Conservation (phyloP, 1,140 invertebrate species). For the Nasonia vitripennis region DNA sequence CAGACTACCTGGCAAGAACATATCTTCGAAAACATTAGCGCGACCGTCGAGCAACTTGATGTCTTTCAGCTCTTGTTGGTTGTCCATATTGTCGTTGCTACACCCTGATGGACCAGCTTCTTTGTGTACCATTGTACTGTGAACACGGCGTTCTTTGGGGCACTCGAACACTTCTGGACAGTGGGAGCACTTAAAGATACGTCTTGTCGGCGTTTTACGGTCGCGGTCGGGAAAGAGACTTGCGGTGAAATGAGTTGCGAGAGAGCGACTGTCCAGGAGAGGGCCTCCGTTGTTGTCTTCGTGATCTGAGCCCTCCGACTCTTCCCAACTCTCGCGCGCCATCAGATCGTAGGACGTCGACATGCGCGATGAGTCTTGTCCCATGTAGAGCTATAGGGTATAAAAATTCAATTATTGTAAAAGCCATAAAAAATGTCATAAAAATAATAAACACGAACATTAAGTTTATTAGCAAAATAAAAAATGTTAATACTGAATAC, state of each 20-base stretch:
- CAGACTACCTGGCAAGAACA: slow-evolving; percentile 68
- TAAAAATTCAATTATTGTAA: background rate
- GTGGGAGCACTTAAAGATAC: slow-evolving; percentile 77
- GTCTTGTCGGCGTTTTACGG: slow-evolving; percentile 70
- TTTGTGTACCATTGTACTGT: slow-evolving; percentile 75
- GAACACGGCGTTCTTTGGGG: slow-evolving; percentile 80
- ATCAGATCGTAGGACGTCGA: slow-evolving; percentile 81
- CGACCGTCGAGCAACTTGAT: slow-evolving; percentile 72
- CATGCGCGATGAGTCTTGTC: slow-evolving; percentile 76
- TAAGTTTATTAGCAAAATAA: background rate
- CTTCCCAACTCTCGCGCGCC: slow-evolving; percentile 81
- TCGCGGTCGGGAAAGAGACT: slow-evolving; percentile 73
- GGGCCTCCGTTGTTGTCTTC: slow-evolving; percentile 69
- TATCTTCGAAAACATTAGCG: slow-evolving; percentile 71
- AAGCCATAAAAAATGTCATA: background rate
- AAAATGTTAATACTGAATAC: slow-evolving; percentile 2
- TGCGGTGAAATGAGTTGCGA: slow-evolving; percentile 72
- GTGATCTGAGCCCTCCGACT: slow-evolving; percentile 80
- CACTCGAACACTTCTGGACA: slow-evolving; percentile 80
- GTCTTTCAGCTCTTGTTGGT: slow-evolving; percentile 69
- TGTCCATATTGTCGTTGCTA: slow-evolving; percentile 63
- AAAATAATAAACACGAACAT: too few relatives aligned
- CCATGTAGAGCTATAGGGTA: slow-evolving; percentile 76
- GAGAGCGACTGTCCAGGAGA: slow-evolving; percentile 70
- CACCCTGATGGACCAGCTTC: slow-evolving; percentile 73